A percentile compares a stretch with the other conserved stretches of the same genome.
Evolutionary conservation across 2,888 invertebrate genomes (phyloP).

Genomic region (Seira sanloemensis): DNA sequence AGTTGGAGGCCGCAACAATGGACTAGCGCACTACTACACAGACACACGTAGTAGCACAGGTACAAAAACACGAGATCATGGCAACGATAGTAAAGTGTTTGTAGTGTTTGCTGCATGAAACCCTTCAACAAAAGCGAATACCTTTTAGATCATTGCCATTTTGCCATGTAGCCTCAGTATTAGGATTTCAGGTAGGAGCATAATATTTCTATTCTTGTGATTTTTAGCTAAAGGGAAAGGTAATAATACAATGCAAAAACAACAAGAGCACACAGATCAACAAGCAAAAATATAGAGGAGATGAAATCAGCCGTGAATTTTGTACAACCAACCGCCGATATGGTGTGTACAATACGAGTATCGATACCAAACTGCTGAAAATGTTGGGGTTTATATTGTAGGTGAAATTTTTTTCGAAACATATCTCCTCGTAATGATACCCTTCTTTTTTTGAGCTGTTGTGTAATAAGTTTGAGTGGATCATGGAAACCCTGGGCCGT

Average conservation of each 20-base stretch:
- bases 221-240: not conserved
- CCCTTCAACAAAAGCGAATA: not conserved
- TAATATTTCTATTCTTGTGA: too few species aligned
- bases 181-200: too few species aligned
- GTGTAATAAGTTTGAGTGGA: conserved; percentile 3
- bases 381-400: conserved; percentile 19
- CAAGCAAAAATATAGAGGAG: conserved; percentile 5
- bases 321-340: conserved; percentile 8
- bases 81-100: not conserved
- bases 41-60: too few species aligned
- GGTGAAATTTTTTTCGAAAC: conserved; percentile 43
- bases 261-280: not conserved
- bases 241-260: not conserved
- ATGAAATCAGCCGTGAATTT: conserved; percentile 55
- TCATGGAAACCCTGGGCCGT: not conserved
- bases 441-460: not conserved
- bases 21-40: too few species aligned
- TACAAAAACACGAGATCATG: too few species aligned
- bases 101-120: not conserved
- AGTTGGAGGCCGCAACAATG: too few species aligned
- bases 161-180: too few species aligned
- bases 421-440: conserved; percentile 1
- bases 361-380: conserved; percentile 4
- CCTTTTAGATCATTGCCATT: too few species aligned
- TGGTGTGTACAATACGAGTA: not conserved